These are phyloP conservation scores for human (Homo sapiens) DNA, from an alignment of 2,113 vertebrate species.

Conservation along the genomic window GRCh38 chr4:160322501-160323000, in stretches of 20 bases:
- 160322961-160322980: neutral
- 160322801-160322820: neutral
- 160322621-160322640: neutral
- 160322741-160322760: neutral
- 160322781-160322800: neutral
- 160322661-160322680: neutral
- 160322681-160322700: neutral
- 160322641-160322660: neutral
- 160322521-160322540: neutral
- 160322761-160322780: neutral
- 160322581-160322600: neutral
- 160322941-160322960: neutral
- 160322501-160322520: neutral
- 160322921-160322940: neutral
- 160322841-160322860: too few species aligned
- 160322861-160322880: neutral
- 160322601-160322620: neutral
- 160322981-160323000: constrained; percentile 15
- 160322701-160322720: neutral
- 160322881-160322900: neutral
- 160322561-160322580: neutral
- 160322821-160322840: neutral
- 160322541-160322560: neutral
- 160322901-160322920: neutral
- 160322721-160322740: neutral